Evolutionary conservation across 2,113 vertebrate genomes (phyloP), one percentile per base, ranked within the genome.

Genomic region (Bufo gargarizans): DNA sequence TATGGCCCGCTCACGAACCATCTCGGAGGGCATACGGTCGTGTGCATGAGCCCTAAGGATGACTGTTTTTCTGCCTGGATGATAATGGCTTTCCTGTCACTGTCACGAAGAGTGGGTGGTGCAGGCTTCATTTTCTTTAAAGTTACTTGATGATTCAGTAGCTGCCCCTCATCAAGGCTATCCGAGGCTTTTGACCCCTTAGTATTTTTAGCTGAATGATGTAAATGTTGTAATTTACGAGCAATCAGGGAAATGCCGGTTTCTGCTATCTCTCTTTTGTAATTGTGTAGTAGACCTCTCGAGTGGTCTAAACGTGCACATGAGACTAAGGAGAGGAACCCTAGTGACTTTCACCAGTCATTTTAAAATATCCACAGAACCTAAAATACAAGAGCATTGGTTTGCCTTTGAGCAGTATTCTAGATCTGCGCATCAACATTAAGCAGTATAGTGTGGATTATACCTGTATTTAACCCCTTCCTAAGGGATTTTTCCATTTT

Each of bases 11-110:
- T 33, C 33, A 33, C 33, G 33, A 1, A 33, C 33, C 1, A 1
- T 33, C 33, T 33, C 33, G 33, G 33, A 33, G 33, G 33, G 33
- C 33, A 33, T 33, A 33, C 33, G 1, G 33, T 33, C 33, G 33
- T 33, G 33, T 33, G 33, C 33, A 33, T 33, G 33, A 33, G 33
- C 33, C 33, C 33, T 80, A 59, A 33, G 22, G 53, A 22, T 74
- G 53, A 55, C 76, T 78, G 47, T 50, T 78, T 78, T 55, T 53
- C 77, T 78, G 13, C 53, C 17, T 6, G 33, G 77, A 80, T 16
- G 59, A 3, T 79, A 80, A 80, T 80, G 55, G 14, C 77, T 45
- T 43, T 81, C 13, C 78, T 61, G 78, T 59, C 55, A 45, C 56
- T 81, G n/a, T 61, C 56, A 61, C 61, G 22, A 45, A 2, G 78